phyloP scores from a whole-genome alignment of 2,113 vertebrate species.

The Macaca fascicularis region T2T-MFA8v1.1 NC_088379.1:190970001-190970500 shows the following conservation, averaged over 20 bases:
- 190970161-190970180: background rate
- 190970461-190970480: background rate
- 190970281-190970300: background rate
- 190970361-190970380: background rate
- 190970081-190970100: background rate
- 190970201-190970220: too few relatives aligned
- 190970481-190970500: background rate
- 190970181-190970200: background rate
- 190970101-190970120: background rate
- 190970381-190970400: background rate
- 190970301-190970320: background rate
- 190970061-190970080: background rate
- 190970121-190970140: background rate
- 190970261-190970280: background rate
- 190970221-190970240: background rate
- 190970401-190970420: background rate
- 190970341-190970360: accelerated
- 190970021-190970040: background rate
- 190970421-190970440: background rate
- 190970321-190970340: background rate
- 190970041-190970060: background rate
- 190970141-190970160: background rate
- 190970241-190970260: background rate
- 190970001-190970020: background rate
- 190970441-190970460: too few relatives aligned